Conservation (phyloP, 2,113 vertebrate species). For the Pedionomus torquatus region DNA sequence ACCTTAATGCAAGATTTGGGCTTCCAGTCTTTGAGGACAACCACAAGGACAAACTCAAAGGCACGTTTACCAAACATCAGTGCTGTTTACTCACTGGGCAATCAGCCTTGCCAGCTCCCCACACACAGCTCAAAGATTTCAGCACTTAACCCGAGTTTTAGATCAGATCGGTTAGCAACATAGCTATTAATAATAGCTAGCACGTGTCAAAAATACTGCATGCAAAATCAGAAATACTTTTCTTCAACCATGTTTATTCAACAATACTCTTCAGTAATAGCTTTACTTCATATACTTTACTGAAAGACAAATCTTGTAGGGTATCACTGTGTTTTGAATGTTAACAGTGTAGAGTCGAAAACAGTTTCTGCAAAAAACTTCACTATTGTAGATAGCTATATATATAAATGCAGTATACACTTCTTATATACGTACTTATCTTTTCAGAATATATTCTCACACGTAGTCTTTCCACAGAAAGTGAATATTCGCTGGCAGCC, state of each 20-base stretch:
- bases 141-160: neutral
- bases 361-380: neutral
- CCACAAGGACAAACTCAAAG: neutral
- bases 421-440: fast-evolving
- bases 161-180: neutral
- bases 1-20: neutral
- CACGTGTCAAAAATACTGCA: neutral
- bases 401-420: neutral
- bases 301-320: neutral
- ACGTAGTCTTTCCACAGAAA: neutral
- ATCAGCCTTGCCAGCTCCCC: neutral
- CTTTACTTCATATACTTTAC: neutral
- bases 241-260: neutral
- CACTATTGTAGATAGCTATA: neutral
- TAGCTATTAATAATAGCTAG: neutral
- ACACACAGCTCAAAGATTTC: neutral
- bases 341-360: neutral
- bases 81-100: neutral
- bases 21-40: neutral
- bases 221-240: neutral
- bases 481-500: no score
- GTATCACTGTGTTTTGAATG: neutral
- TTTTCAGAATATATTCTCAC: neutral
- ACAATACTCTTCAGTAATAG: neutral
- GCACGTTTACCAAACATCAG: neutral